Conservation (phyloP, 2,888 invertebrate species). For the Gerosis bhagava region DNA sequence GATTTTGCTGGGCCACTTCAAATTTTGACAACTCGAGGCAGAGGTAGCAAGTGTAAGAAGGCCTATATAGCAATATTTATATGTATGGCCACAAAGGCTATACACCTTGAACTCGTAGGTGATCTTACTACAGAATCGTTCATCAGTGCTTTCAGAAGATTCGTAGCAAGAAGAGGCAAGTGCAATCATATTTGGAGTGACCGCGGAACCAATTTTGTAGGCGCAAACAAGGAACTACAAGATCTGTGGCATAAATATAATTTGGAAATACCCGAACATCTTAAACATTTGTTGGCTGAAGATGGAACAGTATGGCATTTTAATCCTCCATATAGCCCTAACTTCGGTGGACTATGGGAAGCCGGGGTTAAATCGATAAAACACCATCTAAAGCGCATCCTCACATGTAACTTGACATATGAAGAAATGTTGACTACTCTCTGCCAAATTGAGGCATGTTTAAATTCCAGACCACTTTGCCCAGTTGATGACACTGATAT, state of each 20-base stretch:
- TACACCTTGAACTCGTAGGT: conserved; percentile 28
- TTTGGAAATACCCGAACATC: conserved; percentile 9
- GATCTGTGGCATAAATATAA: too few relatives aligned
- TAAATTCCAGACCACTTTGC: conserved; percentile 31
- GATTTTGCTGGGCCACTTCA: conserved; percentile 28
- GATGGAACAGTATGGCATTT: conserved; percentile 29
- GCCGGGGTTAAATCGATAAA: conserved; percentile 31
- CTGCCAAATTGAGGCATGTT: conserved; percentile 31
- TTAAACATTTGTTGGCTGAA: background rate
- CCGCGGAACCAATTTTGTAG: conserved; percentile 35
- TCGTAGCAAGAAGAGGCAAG: conserved; percentile 33
- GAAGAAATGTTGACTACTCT: conserved; percentile 29
- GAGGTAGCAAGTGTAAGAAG: conserved; percentile 15
- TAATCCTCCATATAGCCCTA: conserved; percentile 32
- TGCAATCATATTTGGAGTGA: conserved; percentile 34
- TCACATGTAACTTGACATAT: conserved; percentile 26
- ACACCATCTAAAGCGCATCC: conserved; percentile 21
- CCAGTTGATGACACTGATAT: conserved; percentile 9
- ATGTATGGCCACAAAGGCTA: conserved; percentile 26
- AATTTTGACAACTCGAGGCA: conserved; percentile 21
- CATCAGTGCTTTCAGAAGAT: conserved; percentile 32
- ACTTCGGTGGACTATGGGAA: conserved; percentile 37
- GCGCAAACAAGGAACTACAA: conserved; percentile 26
- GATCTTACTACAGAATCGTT: conserved; percentile 28
- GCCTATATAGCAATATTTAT: conserved; percentile 13